Conservation (phyloP, 2,113 vertebrate species). For the Ceyx cyanopectus region DNA sequence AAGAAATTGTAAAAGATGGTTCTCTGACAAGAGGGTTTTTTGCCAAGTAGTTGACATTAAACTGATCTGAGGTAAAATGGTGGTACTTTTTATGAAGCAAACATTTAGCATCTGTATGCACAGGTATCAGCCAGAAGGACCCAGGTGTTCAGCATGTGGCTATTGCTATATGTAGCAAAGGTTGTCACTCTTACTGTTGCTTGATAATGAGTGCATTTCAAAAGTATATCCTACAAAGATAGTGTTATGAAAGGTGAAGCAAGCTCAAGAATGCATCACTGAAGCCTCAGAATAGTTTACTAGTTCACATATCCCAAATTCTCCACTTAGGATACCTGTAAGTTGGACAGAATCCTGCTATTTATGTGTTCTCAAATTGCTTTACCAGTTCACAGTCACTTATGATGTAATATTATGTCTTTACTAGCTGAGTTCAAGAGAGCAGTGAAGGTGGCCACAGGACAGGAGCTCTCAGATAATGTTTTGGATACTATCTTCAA, state of each 20-base stretch:
- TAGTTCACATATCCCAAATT: background rate
- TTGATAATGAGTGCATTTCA: background rate
- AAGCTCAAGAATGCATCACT: background rate
- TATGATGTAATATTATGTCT: conserved; percentile 33
- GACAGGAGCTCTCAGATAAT: conserved; percentile 92
- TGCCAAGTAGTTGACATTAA: background rate
- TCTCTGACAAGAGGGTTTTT: background rate
- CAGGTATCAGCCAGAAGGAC: background rate
- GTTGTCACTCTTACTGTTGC: background rate
- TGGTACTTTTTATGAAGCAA: background rate
- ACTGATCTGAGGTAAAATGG: background rate
- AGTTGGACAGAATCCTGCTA: background rate
- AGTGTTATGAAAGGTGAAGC: background rate
- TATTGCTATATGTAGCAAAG: background rate
- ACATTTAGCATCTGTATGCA: background rate
- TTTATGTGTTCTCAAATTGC: background rate
- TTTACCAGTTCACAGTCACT: background rate
- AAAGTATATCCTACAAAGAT: background rate
- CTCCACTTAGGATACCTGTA: background rate
- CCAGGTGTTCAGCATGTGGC: background rate
- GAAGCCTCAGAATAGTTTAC: background rate
- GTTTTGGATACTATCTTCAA: conserved; percentile 96
- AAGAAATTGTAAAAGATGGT: background rate
- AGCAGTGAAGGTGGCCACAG: conserved; percentile 94
- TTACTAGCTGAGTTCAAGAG: conserved; percentile 92